These are phyloP conservation scores for Amphimallon solstitiale DNA, from an alignment of 2,888 invertebrate genomes.

Conservation along the genomic window DNA sequence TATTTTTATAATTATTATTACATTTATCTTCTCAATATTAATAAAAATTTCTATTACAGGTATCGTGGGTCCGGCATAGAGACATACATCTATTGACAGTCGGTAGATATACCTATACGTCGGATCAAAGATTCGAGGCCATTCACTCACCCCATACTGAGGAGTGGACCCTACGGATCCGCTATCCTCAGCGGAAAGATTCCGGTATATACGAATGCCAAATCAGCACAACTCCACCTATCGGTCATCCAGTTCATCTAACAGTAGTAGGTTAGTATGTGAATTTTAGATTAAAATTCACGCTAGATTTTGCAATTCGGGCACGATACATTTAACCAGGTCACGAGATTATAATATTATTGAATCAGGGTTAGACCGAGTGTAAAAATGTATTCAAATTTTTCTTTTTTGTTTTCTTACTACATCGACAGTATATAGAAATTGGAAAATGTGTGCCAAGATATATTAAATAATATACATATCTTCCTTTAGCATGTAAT, in stretches of 20 bases:
- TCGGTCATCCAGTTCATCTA: constrained; percentile 83
- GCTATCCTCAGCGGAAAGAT: constrained; percentile 78
- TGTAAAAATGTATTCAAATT: not conserved
- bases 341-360: constrained; percentile 15
- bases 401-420: not conserved
- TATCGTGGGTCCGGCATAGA: constrained; percentile 81
- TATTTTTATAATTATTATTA: no score
- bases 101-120: constrained; percentile 81
- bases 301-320: constrained; percentile 35
- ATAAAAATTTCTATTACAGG: constrained; percentile 66
- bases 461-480: no score
- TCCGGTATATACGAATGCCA: constrained; percentile 89
- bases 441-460: no score
- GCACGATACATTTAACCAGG: constrained; percentile 32
- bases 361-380: not conserved
- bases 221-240: constrained; percentile 89
- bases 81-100: constrained; percentile 81
- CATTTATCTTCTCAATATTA: no score
- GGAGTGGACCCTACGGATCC: constrained; percentile 85
- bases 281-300: constrained; percentile 32
- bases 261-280: constrained; percentile 82
- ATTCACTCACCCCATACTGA: constrained; percentile 87
- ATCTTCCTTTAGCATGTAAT: no score
- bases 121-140: constrained; percentile 86
- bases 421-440: not conserved